Evolutionary conservation across 2,797 vertebrate species (phyloP).

Genomic region (Leptodactylus fallax): DNA sequence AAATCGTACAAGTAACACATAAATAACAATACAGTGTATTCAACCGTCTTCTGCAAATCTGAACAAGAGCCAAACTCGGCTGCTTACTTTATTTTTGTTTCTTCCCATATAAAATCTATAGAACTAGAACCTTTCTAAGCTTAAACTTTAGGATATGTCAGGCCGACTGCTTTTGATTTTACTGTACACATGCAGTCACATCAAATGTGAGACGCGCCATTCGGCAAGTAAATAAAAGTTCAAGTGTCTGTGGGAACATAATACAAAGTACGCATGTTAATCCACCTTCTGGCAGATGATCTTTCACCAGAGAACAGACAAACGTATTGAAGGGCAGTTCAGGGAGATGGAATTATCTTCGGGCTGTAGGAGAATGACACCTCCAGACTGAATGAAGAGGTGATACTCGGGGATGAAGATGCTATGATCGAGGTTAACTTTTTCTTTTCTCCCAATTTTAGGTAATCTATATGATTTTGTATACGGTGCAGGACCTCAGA

Average conservation of each 20-base stretch:
- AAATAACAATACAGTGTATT: background rate
- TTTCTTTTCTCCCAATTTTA: background rate
- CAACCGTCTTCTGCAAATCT: background rate
- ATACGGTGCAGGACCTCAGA: background rate
- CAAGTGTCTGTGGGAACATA: conserved; percentile 29
- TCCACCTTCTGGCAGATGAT: conserved; percentile 47
- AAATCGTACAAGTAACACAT: background rate
- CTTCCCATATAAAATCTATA: background rate
- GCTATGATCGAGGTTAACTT: background rate
- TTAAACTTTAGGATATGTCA: conserved; percentile 24
- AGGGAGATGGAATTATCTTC: conserved; percentile 9
- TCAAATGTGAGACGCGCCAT: conserved; percentile 31
- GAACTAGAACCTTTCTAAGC: background rate
- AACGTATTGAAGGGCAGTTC: conserved; percentile 45
- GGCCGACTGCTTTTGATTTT: background rate
- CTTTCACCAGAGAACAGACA: conserved; percentile 48
- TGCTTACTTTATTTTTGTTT: background rate
- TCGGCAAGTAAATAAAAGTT: conserved; percentile 49
- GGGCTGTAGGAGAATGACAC: conserved; percentile 22
- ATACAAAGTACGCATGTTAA: conserved; percentile 44
- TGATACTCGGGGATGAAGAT: background rate
- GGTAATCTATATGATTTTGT: background rate
- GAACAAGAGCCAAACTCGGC: background rate
- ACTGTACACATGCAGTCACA: conserved; percentile 30
- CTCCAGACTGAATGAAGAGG: background rate